Base-by-base conservation (phyloP, 2,113 vertebrate genomes). In the Cariama cristata region DNA sequence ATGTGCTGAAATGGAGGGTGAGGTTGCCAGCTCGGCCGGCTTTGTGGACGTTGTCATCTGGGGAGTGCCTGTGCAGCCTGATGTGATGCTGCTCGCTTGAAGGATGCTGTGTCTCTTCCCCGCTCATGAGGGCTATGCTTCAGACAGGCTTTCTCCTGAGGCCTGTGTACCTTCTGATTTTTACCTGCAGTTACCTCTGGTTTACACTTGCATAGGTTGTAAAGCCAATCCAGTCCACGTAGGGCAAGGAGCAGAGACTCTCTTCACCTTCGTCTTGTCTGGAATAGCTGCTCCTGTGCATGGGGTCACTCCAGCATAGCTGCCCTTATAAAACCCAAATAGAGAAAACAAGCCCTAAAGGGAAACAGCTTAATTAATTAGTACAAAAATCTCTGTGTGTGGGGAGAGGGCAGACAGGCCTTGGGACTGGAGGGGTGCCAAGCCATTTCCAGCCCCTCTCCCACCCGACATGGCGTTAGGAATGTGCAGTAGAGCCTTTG, bases 1-100 rank as follows among this genome's bases (percentile, higher is more conserved):
- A 2, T 20, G 4, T 4, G 79, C 58, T 56, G 90, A 47, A 5
- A 0, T 2, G 23, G 35, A 45, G 55, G 23, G 10, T 0, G 5
- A 79, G 44, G 69, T 14, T 40, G 30, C 42, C 42, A 9, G 40
- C 56, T 38, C 53, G 8, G 62, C 62, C 2, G 17, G 55, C 62
- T 21, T 9, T 0, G 14, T 44, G 86, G 38, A 9, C 0, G 6
- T 4, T 14, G 63, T 26, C 32, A 6, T 8, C 21, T 60, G 18
- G 59, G 13, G 44, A 24, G 40, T 5, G 44, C 2, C 3, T 2
- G 24, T 62, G 68, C 53, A 18, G 76, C 1, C 15, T 9, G 63
- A 2, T 38, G 73, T 14, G 47, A 6, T 1, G 1, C 95, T 69
- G 63, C 86, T 88, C 4, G 33, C 71, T 28, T 33, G 38, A 45